Percentiles rank a stretch among this genome's conserved stretches.
phyloP scores from a whole-genome alignment of 2,113 vertebrate genomes.

The Crotalus viridis region DNA sequence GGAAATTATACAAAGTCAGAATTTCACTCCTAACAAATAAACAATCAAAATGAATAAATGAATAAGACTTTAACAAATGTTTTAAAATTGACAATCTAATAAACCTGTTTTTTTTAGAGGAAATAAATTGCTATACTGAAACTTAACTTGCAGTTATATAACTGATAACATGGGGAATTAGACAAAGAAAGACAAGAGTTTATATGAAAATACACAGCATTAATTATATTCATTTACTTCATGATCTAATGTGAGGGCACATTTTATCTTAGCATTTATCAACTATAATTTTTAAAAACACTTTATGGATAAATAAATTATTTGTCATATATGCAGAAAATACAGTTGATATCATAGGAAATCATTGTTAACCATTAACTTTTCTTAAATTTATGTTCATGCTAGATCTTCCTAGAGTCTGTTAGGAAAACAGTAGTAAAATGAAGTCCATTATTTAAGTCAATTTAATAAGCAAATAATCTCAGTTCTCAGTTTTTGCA shows the following conservation, averaged over 20 bases:
- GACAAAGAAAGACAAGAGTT: constrained; percentile 16
- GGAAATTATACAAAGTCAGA: background rate
- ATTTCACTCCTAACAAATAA: constrained; percentile 28
- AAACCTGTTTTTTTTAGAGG: constrained; percentile 6
- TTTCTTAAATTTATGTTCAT: background rate
- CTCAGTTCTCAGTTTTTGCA: background rate
- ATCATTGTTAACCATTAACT: background rate
- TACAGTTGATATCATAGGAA: background rate
- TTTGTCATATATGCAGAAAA: constrained; percentile 22
- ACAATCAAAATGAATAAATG: constrained; percentile 7
- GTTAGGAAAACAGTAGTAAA: background rate
- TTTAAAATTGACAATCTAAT: constrained; percentile 18
- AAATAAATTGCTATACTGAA: constrained; percentile 25
- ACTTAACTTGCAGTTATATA: constrained; percentile 11
- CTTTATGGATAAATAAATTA: constrained; percentile 15
- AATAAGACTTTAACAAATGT: constrained; percentile 22
- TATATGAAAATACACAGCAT: background rate
- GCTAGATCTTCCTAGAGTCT: background rate
- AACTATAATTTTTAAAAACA: background rate
- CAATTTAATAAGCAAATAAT: background rate
- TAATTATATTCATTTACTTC: constrained; percentile 28
- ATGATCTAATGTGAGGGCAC: constrained; percentile 2
- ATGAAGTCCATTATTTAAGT: background rate
- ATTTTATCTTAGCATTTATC: constrained; percentile 10
- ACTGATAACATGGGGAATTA: background rate